Conservation (phyloP, 2,888 invertebrate species). For the Cephus spinipes region DNA sequence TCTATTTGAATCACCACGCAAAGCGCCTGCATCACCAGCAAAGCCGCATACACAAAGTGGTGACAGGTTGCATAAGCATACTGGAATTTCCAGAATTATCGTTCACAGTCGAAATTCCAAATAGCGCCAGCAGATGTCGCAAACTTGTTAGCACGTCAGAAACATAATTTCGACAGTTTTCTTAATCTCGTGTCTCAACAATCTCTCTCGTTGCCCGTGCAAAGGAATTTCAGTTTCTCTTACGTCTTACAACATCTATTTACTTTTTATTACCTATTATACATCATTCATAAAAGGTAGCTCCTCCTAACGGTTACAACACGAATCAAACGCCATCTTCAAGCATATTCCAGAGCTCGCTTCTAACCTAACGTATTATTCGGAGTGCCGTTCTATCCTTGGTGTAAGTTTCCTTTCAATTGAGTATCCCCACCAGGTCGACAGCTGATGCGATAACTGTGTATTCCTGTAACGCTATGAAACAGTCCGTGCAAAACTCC, state of each 20-base stretch:
- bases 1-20: background rate
- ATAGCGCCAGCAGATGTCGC: background rate
- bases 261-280: background rate
- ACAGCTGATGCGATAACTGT: slow-evolving; percentile 45
- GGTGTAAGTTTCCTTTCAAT: slow-evolving; percentile 20
- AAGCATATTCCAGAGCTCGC: background rate
- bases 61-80: background rate
- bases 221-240: background rate
- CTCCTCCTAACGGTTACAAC: background rate
- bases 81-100: background rate
- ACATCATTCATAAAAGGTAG: background rate
- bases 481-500: slow-evolving; percentile 17
- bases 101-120: background rate
- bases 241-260: background rate
- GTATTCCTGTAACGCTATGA: slow-evolving; percentile 15
- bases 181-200: background rate
- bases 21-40: background rate
- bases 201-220: background rate
- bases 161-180: background rate
- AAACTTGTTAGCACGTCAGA: background rate
- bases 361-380: slow-evolving; percentile 7
- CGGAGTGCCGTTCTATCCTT: background rate
- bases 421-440: slow-evolving; percentile 23
- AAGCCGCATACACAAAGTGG: background rate
- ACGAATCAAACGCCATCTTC: background rate